Evolutionary conservation across 2,888 invertebrate species (phyloP), one percentile per base, ranked within the genome.

Genomic region (Podabrus alpinus): DNA sequence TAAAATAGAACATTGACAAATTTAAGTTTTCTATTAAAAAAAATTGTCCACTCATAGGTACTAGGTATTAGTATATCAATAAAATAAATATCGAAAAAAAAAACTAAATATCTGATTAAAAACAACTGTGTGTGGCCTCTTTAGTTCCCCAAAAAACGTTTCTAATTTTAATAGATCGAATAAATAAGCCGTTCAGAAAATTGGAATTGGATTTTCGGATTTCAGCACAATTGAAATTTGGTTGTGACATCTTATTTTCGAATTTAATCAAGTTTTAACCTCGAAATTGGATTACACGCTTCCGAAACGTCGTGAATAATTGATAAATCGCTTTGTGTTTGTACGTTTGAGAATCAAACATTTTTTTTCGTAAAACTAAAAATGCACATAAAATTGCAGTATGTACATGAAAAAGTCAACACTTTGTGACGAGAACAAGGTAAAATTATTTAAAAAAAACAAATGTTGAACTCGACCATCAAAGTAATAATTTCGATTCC

Each of bases 401-500:
- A 45, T 9, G 9, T 24, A 24, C 45, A 45, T 45, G 45, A 45
- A 45, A 45, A 45, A 45, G 45, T 45, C 45, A 45, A 45, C 45
- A 45, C 45, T 45, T 45, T 45, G 45, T 45, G 45, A 21, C 21
- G 62, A 64, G 62, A 19, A 64, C 62, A 64, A 64, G 62, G 62
- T 64, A 64, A 64, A 67, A 67, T 67, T 45, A 29, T 29, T 21
- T 67, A 67, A 67, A 67, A n/a, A 67, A 45, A 19, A 29, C 25
- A 61, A 61, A 69, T 69, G 69, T 59, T 21, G 61, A 17, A 16
- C 68, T 66, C 60, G 69, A 66, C 70, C 81, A 78, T 81, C 81
- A 81, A 81, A 81, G 79, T 78, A 80, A 79, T 81, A 81, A 81
- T 81, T 80, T 81, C 79, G 79, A 77, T 78, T 81, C 80, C 80